phyloP scores from a whole-genome alignment of 2,113 vertebrate genomes.

The Nothobranchius furzeri region DNA sequence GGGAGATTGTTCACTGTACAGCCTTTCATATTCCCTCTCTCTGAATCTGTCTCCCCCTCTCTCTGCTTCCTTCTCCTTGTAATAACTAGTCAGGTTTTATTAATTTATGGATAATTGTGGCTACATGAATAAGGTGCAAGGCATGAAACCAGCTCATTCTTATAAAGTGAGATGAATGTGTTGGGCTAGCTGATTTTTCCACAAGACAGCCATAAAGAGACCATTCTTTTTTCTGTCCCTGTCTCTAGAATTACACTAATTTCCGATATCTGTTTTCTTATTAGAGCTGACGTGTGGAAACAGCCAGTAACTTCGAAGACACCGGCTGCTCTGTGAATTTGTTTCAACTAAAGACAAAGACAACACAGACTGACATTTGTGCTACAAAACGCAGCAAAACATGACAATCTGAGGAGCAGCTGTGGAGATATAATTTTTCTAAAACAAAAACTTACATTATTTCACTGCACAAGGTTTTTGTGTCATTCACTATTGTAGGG shows the following conservation, averaged over 20 bases:
- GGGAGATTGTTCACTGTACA: constrained; percentile 98
- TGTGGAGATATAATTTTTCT: not conserved
- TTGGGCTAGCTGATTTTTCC: constrained; percentile 48
- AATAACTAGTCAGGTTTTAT: constrained; percentile 92
- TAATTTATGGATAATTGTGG: constrained; percentile 81
- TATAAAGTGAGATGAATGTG: constrained; percentile 71
- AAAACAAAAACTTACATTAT: not conserved
- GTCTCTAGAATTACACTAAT: constrained; percentile 62
- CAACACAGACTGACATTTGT: not conserved
- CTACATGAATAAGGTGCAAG: constrained; percentile 72
- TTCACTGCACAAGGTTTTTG: too few species aligned
- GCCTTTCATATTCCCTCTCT: constrained; percentile 81
- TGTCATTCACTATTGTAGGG: too few species aligned
- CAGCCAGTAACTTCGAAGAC: constrained; percentile 10
- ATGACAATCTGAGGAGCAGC: not conserved
- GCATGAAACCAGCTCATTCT: constrained; percentile 62
- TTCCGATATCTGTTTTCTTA: constrained; percentile 63
- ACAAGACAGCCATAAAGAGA: constrained; percentile 60
- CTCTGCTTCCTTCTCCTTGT: constrained; percentile 83
- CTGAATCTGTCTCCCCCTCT: constrained; percentile 81
- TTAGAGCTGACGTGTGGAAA: constrained; percentile 52
- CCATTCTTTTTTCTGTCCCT: constrained; percentile 36
- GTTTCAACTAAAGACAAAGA: constrained; percentile 18
- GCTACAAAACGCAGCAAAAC: not conserved
- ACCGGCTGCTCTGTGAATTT: constrained; percentile 1